phyloP scores from a whole-genome alignment of 2,888 invertebrate genomes.

The Agrotis ipsilon region DNA sequence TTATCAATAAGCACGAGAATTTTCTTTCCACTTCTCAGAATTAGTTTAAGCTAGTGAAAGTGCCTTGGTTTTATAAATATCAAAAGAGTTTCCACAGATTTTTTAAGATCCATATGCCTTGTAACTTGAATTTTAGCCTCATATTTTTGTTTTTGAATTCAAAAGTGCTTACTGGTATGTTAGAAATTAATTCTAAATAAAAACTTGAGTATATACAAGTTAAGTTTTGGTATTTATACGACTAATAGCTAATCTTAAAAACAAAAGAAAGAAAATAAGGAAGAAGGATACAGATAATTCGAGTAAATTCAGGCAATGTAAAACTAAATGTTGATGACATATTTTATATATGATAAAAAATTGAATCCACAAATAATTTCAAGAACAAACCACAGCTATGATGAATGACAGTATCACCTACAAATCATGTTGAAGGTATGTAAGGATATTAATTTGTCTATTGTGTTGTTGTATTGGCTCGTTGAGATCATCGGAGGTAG shows the following conservation, averaged over 20 bases:
- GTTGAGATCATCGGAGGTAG: slow-evolving; percentile 50
- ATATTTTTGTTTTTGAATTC: neutral
- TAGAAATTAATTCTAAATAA: too few relatives aligned
- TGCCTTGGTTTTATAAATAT: neutral
- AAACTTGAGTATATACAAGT: too few relatives aligned
- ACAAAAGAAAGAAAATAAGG: neutral
- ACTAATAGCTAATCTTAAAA: too few relatives aligned
- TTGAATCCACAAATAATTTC: neutral
- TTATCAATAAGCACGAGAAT: too few relatives aligned
- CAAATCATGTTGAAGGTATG: slow-evolving; percentile 28
- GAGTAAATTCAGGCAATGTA: too few relatives aligned
- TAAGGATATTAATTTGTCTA: slow-evolving; percentile 53
- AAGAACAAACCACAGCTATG: slow-evolving; percentile 1
- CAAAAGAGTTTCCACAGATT: neutral
- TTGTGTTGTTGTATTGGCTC: slow-evolving; percentile 36
- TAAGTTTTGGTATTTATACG: too few relatives aligned
- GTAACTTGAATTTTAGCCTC: neutral
- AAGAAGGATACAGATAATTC: too few relatives aligned
- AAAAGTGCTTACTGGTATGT: neutral
- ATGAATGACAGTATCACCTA: slow-evolving; percentile 17
- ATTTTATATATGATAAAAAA: neutral
- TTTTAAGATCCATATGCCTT: too few relatives aligned
- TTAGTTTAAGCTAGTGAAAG: neutral
- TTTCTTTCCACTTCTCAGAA: too few relatives aligned
- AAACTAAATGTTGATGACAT: neutral